Evolutionary conservation across 2,797 vertebrate species (phyloP).

Genomic region (Tapirus indicus): DNA sequence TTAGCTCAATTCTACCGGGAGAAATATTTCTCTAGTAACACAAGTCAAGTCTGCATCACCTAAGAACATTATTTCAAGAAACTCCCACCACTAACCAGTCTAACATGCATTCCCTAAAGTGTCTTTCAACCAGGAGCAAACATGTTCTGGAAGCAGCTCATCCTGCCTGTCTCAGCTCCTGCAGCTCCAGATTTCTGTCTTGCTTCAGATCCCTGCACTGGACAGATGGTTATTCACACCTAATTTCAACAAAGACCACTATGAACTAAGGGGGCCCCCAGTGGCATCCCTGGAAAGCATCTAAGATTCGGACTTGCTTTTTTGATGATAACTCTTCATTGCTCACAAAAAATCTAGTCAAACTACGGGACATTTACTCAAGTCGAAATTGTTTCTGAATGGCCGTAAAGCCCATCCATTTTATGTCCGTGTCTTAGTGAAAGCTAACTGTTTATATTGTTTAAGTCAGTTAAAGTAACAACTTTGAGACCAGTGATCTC

Average conservation of each 20-base stretch:
- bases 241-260: background rate
- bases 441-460: background rate
- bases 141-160: background rate
- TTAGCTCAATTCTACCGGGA: background rate
- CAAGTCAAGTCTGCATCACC: background rate
- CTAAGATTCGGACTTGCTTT: background rate
- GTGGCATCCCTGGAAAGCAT: background rate
- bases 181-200: background rate
- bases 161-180: background rate
- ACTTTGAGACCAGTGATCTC: background rate
- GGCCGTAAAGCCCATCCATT: background rate
- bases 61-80: background rate
- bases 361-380: background rate
- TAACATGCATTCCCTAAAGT: background rate
- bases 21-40: background rate
- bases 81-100: background rate
- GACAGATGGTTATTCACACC: background rate
- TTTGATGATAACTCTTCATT: background rate
- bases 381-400: background rate
- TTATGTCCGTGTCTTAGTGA: background rate
- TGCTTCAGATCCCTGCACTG: background rate
- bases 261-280: accelerated
- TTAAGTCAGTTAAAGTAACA: conserved; percentile 3
- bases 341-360: conserved; percentile 7
- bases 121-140: background rate